Evolutionary conservation across 2,113 vertebrate genomes (phyloP).

Genomic region (Eptesicus fuscus): DNA sequence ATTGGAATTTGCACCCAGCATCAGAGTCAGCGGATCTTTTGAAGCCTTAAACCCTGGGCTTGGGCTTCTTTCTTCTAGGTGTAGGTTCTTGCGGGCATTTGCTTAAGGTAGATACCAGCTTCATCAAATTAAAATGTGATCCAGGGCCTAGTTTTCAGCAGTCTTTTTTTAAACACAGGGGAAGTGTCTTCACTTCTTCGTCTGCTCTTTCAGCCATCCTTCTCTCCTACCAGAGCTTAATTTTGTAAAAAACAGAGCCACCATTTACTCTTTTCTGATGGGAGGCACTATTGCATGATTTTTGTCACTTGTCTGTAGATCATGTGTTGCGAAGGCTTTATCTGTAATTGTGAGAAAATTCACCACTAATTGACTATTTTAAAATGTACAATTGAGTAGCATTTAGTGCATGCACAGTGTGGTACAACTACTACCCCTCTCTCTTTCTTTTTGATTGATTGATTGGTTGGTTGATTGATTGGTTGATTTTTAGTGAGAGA

Average conservation of each 20-base stretch:
- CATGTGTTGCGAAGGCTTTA: conserved; percentile 25
- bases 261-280: background rate
- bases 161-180: background rate
- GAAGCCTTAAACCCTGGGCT: background rate
- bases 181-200: background rate
- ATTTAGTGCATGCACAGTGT: background rate
- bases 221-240: background rate
- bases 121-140: conserved; percentile 29
- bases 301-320: conserved; percentile 2
- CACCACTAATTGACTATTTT: background rate
- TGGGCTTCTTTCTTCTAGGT: background rate
- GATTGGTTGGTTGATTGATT: too few relatives aligned
- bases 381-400: background rate
- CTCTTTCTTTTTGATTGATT: background rate
- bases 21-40: background rate
- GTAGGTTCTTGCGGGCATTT: background rate
- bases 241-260: background rate
- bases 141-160: background rate
- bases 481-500: too few relatives aligned
- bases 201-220: background rate
- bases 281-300: background rate
- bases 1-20: background rate
- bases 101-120: background rate
- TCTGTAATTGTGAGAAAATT: conserved; percentile 1
- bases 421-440: background rate